phyloP scores from a whole-genome alignment of 2,113 vertebrate genomes.

The Mobula birostris region DNA sequence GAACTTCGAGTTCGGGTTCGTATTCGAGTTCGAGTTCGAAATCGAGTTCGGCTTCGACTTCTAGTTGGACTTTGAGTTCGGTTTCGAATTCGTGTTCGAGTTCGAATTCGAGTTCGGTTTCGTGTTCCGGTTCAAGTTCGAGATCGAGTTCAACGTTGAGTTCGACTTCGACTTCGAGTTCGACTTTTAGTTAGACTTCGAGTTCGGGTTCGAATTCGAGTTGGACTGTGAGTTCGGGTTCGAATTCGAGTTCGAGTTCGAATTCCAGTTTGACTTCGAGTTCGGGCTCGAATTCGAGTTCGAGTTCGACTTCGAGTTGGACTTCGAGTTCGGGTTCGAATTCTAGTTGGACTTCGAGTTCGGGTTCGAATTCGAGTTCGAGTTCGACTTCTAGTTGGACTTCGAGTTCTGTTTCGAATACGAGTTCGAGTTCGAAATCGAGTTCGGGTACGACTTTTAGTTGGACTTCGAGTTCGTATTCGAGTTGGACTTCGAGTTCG shows the following conservation, averaged over 20 bases:
- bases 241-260: background rate
- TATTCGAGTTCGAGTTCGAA: background rate
- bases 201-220: no score
- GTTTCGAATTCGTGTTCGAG: background rate
- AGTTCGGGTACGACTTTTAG: no score
- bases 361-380: constrained; percentile 23
- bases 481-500: background rate
- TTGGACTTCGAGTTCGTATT: background rate
- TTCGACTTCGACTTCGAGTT: no score
- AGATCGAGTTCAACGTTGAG: no score
- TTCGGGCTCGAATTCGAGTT: constrained; percentile 18
- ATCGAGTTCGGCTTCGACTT: background rate
- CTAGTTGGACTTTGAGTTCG: background rate
- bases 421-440: background rate
- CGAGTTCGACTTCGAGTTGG: background rate
- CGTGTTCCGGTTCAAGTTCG: background rate
- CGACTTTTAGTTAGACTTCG: no score
- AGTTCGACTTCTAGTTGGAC: no score
- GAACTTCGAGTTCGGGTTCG: constrained; percentile 26
- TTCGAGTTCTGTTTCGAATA: no score
- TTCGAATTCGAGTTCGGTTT: constrained; percentile 5
- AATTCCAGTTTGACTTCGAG: background rate
- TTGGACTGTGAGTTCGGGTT: background rate
- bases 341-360: background rate
- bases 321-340: constrained; percentile 1